phyloP scores from a whole-genome alignment of 2,113 vertebrate genomes.

The Heliornis fulica region DNA sequence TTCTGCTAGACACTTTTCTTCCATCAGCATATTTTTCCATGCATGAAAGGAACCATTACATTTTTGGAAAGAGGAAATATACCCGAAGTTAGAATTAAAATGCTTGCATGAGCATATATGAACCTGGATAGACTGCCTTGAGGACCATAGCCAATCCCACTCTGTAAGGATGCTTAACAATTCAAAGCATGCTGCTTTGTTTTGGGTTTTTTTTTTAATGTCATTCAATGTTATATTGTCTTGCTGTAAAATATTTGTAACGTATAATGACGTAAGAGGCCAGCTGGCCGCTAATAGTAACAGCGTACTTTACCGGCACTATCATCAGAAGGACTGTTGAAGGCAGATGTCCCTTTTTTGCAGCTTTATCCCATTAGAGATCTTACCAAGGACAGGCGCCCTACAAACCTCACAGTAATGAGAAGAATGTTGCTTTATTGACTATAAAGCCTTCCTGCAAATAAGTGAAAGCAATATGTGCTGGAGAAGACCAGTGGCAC shows the following conservation, averaged over 20 bases:
- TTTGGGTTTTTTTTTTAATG: neutral
- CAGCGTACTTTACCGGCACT: conserved; percentile 44
- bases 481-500: neutral
- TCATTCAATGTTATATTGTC: conserved; percentile 41
- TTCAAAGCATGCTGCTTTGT: neutral
- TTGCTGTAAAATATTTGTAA: conserved; percentile 57
- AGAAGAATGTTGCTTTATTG: conserved; percentile 27
- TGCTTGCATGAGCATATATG: conserved; percentile 31
- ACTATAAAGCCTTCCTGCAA: conserved; percentile 26
- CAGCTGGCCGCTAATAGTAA: conserved; percentile 61
- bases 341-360: conserved; percentile 68
- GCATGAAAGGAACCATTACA: conserved; percentile 59
- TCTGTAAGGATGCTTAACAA: conserved; percentile 33
- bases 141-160: conserved; percentile 18
- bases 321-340: conserved; percentile 19
- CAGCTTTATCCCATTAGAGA: conserved; percentile 27
- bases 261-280: conserved; percentile 63
- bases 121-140: conserved; percentile 40
- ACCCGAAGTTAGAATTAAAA: conserved; percentile 49
- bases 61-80: conserved; percentile 59
- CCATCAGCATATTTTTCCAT: neutral
- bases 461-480: neutral
- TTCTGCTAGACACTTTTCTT: conserved; percentile 34
- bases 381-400: conserved; percentile 11
- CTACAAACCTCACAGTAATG: conserved; percentile 12